Conservation (phyloP, 2,797 vertebrate species). For the Pangasius sanitwongsei region DNA sequence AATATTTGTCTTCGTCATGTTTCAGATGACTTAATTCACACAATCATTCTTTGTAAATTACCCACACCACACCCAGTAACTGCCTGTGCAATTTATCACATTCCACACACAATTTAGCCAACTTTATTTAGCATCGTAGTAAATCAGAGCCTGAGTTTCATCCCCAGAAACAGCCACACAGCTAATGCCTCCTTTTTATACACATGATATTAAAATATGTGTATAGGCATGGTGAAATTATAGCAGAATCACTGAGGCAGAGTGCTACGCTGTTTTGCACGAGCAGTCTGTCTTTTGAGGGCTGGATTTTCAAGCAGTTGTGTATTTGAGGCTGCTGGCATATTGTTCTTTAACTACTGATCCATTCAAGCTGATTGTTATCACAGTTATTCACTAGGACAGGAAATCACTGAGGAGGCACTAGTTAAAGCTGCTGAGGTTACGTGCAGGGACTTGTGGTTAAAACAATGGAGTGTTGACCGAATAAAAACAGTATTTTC, state of each 20-base stretch:
- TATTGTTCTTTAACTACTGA: slow-evolving; percentile 65
- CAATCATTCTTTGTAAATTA: background rate
- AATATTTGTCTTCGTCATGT: background rate
- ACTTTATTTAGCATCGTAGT: background rate
- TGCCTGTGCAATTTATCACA: background rate
- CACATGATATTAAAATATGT: background rate
- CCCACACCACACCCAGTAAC: background rate
- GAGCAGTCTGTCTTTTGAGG: background rate
- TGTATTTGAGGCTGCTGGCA: slow-evolving; percentile 44
- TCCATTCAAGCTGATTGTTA: slow-evolving; percentile 69
- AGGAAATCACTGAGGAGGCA: slow-evolving; percentile 62
- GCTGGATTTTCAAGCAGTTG: slow-evolving; percentile 12
- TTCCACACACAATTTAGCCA: background rate
- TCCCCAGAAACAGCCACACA: background rate
- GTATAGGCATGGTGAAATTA: background rate
- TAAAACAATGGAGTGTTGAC: slow-evolving; percentile 68
- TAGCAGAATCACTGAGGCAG: background rate
- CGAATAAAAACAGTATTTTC: slow-evolving; percentile 70
- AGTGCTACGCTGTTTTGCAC: background rate
- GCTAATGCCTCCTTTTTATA: background rate
- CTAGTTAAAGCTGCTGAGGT: slow-evolving; percentile 60
- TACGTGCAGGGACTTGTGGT: slow-evolving; percentile 70
- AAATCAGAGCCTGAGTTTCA: background rate
- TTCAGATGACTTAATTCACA: background rate
- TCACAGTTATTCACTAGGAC: slow-evolving; percentile 69